Evolutionary conservation across 2,888 invertebrate species (phyloP), one percentile per base, ranked within the genome.

Genomic region (Tortricodes alternella): DNA sequence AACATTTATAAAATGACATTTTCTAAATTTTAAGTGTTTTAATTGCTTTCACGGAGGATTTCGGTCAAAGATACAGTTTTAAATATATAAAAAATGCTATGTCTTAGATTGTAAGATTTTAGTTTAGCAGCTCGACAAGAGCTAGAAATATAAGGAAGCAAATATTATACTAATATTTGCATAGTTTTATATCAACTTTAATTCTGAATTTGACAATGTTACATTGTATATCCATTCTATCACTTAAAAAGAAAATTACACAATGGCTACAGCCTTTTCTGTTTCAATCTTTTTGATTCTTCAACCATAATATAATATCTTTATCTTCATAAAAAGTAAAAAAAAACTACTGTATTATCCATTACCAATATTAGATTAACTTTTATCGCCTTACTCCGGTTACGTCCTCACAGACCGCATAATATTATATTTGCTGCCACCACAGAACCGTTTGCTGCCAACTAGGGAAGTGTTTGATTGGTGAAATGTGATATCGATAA

Each of bases 351-450:
- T 13, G 3, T 29, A 18, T 44, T 44, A 74, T 68, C 68, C 78
- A 79, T 83, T 80, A 74, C 85, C 83, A 86, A 88, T 89, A 87
- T 85, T 86, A 86, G 83, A 88, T 88, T 87, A 87, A 69, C 81
- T 83, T 80, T 76, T 76, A 76, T 73, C 72, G 65, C 67, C 60
- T 48, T 61, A 71, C 72, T 85, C 80, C 63, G 69, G 78, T 89
- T 88, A 79, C 85, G 65, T 69, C 67, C 70, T 73, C 71, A 77
- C 69, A 71, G 74, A 89, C 89, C 89, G 78, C 87, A 85, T 82
- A 81, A 84, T 86, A 86, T 87, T 83, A 87, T 88, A 82, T 89
- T 85, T 78, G 83, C 82, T 72, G 76, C 72, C 71, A 83, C 89
- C 89, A 73, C 88, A 89, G 74, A 68, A 90, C 89, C 89, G 89